phyloP scores from a whole-genome alignment of 2,888 invertebrate genomes.

The Drosophila barbarae region DNA sequence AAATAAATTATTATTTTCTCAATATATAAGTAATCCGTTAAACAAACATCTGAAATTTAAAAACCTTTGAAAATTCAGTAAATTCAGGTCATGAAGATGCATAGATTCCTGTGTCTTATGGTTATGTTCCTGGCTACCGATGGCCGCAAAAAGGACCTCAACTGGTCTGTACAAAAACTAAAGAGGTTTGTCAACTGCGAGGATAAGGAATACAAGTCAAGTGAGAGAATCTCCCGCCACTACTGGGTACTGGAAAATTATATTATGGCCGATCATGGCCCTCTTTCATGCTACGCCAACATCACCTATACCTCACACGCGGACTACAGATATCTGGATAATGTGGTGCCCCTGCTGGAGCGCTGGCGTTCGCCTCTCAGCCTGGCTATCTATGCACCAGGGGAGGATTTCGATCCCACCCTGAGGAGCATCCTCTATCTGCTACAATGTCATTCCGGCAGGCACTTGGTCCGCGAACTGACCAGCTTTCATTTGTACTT shows the following conservation, averaged over 20 bases:
- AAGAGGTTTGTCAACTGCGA: constrained; percentile 1
- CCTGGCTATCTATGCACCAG: constrained; percentile 84
- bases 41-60: neutral
- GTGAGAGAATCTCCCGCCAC: neutral
- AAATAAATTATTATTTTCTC: neutral
- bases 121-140: neutral
- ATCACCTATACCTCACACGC: constrained; percentile 49
- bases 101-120: neutral
- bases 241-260: constrained; percentile 47
- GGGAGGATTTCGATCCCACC: constrained; percentile 82
- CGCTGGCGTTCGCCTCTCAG: constrained; percentile 85
- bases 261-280: constrained; percentile 35
- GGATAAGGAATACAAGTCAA: neutral
- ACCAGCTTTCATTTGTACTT: constrained; percentile 85
- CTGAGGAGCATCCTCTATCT: constrained; percentile 82
- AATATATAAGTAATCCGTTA: neutral
- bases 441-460: constrained; percentile 80
- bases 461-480: constrained; percentile 81
- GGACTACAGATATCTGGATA: constrained; percentile 49
- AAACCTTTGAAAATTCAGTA: neutral
- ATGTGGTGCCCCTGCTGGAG: constrained; percentile 81
- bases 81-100: neutral
- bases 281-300: constrained; percentile 25
- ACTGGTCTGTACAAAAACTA: neutral
- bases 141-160: neutral